Base-by-base conservation (phyloP, 2,888 invertebrate species). In the Strigamia crassipes region DNA sequence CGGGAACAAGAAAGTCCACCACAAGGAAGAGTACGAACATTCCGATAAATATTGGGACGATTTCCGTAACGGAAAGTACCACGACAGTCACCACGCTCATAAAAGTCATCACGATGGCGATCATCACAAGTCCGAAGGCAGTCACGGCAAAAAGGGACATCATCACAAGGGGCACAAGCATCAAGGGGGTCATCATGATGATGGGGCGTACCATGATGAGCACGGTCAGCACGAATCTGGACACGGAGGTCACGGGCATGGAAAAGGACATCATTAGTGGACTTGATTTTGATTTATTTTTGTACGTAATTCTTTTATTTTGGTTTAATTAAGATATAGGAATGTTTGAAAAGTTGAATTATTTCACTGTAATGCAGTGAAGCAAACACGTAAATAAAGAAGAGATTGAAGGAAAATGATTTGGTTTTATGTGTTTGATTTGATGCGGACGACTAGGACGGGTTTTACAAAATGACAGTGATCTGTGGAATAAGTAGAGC, bases 1-100 rank as follows among this genome's bases (percentile, higher is more conserved):
- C 83, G 93, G 93, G 56, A 92, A 94, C 83, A 88, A 89, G 66
- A 91, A 91, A 18, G 81, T 80, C 1, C 81, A 83, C 9, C 91
- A 91, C 86, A 89, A 90, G 73, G 90, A 89, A 23, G 90, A 91
- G 83, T 89, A 90, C 84, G 92, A 91, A 0, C 88, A 90, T 56
- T 90, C 91, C 13, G 90, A 89, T 41, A 90, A 91, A 82, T 92
- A 89, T 84, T 83, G 83, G 80, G 83, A 83, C 82, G 83, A 83
- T 66, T 79, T 34, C 78, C 73, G 81, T 42, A 83, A 83, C 78
- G 56, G 81, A 12, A 83, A 83, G 41, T 81, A 83, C 61, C 82
- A 83, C 66, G 77, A 82, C 42, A 83, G 79, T 61, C 83, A 83
- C 51, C 42, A 80, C 10, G 83, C 82, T 23, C 66, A 82, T 61